A percentile compares a stretch with the other conserved stretches of the same genome.
Conservation (phyloP, 2,797 vertebrate species). For the Hyperoplus lanceolatus region DNA sequence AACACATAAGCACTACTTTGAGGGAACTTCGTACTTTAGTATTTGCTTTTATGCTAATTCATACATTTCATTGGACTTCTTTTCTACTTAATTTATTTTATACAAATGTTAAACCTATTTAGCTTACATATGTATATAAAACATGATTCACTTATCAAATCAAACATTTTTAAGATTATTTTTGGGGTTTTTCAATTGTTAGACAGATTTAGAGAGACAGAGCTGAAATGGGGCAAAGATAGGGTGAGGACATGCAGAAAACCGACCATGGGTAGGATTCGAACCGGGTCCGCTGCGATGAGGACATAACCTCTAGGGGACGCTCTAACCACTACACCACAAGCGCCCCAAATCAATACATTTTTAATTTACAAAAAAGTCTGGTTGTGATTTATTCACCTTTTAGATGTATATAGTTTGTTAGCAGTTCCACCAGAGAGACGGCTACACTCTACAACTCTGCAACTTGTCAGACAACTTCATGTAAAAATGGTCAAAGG, state of each 20-base stretch:
- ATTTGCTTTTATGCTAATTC: neutral
- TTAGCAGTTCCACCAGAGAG: neutral
- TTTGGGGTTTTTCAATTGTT: too few species aligned
- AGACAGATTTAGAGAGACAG: too few species aligned
- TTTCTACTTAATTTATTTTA: neutral
- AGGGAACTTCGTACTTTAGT: neutral
- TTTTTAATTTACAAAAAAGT: neutral
- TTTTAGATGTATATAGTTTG: neutral
- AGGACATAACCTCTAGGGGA: too few species aligned
- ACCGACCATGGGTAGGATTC: too few species aligned
- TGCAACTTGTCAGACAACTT: neutral
- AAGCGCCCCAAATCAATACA: too few species aligned
- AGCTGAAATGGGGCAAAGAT: too few species aligned
- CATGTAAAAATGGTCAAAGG: too few species aligned
- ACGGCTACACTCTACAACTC: neutral
- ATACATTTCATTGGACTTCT: conserved; percentile 2
- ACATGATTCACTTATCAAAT: neutral
- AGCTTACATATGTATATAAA: neutral
- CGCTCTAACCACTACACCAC: too few species aligned
- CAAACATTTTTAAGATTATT: too few species aligned
- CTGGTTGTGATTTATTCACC: neutral
- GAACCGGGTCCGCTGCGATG: too few species aligned
- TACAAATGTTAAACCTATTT: neutral
- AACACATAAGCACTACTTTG: neutral
- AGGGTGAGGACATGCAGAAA: too few species aligned